These are phyloP conservation scores for Melanaphis sacchari DNA, from an alignment of 1,140 invertebrate species.

Conservation along the genomic window DNA sequence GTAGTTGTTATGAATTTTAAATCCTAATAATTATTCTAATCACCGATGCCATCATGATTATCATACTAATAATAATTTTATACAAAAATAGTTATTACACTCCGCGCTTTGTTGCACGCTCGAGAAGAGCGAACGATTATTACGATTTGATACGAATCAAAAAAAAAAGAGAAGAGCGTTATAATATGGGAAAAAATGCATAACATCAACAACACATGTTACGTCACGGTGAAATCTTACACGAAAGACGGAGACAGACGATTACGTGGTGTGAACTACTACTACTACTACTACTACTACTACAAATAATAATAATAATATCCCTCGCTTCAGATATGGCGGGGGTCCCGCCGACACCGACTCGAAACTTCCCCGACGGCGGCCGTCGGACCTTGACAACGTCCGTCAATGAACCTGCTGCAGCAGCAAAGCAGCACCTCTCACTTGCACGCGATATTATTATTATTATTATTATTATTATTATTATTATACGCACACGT, in stretches of 20 bases:
- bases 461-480: not conserved
- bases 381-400: constrained; percentile 44
- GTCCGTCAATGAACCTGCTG: constrained; percentile 55
- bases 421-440: constrained; percentile 8
- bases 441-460: not conserved
- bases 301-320: not conserved
- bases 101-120: not conserved
- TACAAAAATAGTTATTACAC: not conserved
- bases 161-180: not conserved
- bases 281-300: not conserved
- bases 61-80: not conserved
- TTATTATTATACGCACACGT: not conserved
- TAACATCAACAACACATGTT: not conserved
- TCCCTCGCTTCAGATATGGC: too few relatives aligned
- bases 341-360: not conserved
- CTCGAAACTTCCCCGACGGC: not conserved
- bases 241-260: not conserved
- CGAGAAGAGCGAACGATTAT: not conserved
- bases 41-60: not conserved
- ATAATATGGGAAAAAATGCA: not conserved
- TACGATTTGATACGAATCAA: not conserved
- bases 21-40: not conserved
- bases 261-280: not conserved
- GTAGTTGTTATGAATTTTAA: not conserved
- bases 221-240: constrained; percentile 5